A percentile compares a stretch with the other conserved stretches of the same genome.
These are phyloP conservation scores for Simalia tracyae DNA, from an alignment of 2,797 vertebrate species.

Conservation along the genomic window DNA sequence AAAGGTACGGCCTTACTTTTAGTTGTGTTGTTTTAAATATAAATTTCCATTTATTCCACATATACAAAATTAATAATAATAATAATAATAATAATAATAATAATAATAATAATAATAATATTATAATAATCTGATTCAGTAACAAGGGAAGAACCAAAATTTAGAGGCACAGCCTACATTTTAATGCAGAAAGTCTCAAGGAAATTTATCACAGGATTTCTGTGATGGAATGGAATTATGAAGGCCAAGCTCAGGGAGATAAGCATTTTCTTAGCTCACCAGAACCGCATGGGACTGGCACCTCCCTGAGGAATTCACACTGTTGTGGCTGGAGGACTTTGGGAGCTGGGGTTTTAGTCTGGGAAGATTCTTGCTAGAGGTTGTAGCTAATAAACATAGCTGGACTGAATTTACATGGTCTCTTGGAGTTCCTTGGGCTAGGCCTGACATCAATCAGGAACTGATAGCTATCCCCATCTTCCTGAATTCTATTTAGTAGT, in stretches of 20 bases:
- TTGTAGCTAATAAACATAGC: too few species aligned
- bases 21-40: neutral
- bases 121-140: neutral
- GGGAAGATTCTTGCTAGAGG: too few species aligned
- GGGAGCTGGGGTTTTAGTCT: too few species aligned
- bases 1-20: neutral
- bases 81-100: neutral
- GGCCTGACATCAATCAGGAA: too few species aligned
- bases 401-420: too few species aligned
- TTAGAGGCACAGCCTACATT: neutral
- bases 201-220: neutral
- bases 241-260: too few species aligned
- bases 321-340: too few species aligned
- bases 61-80: neutral
- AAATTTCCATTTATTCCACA: neutral
- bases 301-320: too few species aligned
- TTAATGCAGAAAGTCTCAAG: neutral
- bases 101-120: neutral
- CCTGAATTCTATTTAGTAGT: conserved; percentile 40
- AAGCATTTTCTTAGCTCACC: too few species aligned
- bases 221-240: too few species aligned
- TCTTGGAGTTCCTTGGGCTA: too few species aligned
- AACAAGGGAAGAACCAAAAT: neutral
- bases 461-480: neutral
- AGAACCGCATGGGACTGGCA: too few species aligned